phyloP scores from a whole-genome alignment of 2,113 vertebrate genomes.

The Gymnogyps californianus region DNA sequence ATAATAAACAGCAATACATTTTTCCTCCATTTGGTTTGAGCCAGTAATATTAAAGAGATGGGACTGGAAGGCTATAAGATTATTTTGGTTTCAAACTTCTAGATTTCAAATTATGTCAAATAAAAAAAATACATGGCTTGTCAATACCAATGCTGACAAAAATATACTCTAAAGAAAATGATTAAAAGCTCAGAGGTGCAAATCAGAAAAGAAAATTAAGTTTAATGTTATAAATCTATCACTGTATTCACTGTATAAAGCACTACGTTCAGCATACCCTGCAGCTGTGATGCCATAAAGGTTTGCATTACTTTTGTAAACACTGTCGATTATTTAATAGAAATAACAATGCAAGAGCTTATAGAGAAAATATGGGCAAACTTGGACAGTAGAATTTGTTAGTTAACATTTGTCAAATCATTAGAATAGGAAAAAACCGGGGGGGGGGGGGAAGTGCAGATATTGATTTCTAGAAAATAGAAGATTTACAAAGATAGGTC shows the following conservation, averaged over 20 bases:
- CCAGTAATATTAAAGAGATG: not conserved
- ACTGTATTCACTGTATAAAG: not conserved
- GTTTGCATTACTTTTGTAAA: not conserved
- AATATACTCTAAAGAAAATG: not conserved
- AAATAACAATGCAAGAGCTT: not conserved
- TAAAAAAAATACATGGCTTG: not conserved
- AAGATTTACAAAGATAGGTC: not conserved
- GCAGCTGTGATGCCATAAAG: not conserved
- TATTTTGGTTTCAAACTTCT: not conserved
- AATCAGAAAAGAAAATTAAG: not conserved
- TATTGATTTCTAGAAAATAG: not conserved
- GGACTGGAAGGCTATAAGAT: not conserved
- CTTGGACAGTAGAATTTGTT: not conserved
- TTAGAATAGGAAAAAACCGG: not conserved
- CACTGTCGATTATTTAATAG: not conserved
- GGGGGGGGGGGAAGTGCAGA: no score
- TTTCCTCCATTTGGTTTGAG: not conserved
- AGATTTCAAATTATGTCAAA: not conserved
- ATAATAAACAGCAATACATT: not conserved
- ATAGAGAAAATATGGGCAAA: not conserved
- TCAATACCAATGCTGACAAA: not conserved
- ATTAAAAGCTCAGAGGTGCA: not conserved
- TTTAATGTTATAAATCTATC: not conserved
- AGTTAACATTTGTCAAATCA: not conserved
- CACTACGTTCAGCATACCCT: not conserved